Evolutionary conservation across 2,113 vertebrate genomes (phyloP).

Genomic region (Struthio camelus): DNA sequence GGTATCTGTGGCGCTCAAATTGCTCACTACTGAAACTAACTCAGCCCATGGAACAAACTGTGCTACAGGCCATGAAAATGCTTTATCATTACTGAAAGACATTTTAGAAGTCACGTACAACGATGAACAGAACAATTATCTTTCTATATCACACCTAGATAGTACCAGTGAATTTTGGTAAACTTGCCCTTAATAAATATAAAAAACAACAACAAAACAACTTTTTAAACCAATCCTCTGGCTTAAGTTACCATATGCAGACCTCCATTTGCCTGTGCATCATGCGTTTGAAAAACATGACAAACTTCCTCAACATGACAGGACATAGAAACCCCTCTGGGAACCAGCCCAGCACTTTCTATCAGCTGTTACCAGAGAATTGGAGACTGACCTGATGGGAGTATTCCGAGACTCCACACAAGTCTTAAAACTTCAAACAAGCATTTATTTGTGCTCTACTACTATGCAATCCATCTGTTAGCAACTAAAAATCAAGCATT

Average conservation of each 20-base stretch:
- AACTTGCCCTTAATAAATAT: neutral
- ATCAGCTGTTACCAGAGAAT: neutral
- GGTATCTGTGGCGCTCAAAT: neutral
- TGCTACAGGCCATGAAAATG: neutral
- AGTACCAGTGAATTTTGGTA: neutral
- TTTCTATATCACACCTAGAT: neutral
- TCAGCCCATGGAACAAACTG: neutral
- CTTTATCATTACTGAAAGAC: neutral
- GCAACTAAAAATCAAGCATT: neutral
- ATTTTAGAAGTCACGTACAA: neutral
- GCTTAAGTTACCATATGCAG: neutral
- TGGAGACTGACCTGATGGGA: neutral
- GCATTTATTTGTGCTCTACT: neutral
- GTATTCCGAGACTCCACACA: neutral
- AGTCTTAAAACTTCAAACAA: neutral
- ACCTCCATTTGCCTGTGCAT: neutral
- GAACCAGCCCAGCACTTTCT: neutral
- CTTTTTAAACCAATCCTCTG: neutral
- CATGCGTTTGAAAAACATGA: neutral
- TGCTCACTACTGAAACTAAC: neutral
- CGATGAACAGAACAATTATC: neutral
- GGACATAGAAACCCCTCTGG: neutral
- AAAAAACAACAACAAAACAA: neutral
- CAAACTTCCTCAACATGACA: neutral
- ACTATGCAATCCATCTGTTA: neutral